Conservation (phyloP, 2,888 invertebrate genomes). For the Phorcus lineatus region DNA sequence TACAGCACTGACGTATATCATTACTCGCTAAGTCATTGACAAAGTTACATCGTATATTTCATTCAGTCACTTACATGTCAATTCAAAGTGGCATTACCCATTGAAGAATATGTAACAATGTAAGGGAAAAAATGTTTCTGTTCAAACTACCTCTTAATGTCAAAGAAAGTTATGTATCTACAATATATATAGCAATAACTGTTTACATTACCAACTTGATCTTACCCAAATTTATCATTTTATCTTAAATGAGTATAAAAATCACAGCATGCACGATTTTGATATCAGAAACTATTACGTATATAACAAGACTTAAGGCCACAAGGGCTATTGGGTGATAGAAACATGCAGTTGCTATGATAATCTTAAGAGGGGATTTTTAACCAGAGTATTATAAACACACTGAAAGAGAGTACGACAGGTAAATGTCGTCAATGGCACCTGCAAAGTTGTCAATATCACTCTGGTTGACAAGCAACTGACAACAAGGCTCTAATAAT, state of each 20-base stretch:
- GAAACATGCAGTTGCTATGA: not conserved
- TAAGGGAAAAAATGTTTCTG: too few relatives aligned
- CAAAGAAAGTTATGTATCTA: not conserved
- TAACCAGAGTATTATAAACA: not conserved
- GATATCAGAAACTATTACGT: not conserved
- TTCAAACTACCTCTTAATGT: not conserved
- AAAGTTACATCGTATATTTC: too few relatives aligned
- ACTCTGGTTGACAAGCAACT: not conserved
- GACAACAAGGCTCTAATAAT: not conserved
- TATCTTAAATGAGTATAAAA: not conserved
- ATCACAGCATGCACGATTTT: not conserved
- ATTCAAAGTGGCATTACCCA: too few relatives aligned
- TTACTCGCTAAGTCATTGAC: too few relatives aligned
- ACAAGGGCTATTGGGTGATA: not conserved
- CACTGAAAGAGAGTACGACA: not conserved
- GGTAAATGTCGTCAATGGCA: not conserved
- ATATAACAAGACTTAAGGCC: not conserved
- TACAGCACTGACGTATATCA: too few relatives aligned
- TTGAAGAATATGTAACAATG: too few relatives aligned
- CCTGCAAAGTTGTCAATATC: constrained; percentile 1
- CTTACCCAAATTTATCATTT: not conserved
- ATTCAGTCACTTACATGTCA: too few relatives aligned
- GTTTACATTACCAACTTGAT: not conserved
- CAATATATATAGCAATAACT: not conserved
- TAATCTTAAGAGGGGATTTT: not conserved